Evolutionary conservation across 2,797 vertebrate genomes (phyloP).

Genomic region (Protonibea diacanthus): DNA sequence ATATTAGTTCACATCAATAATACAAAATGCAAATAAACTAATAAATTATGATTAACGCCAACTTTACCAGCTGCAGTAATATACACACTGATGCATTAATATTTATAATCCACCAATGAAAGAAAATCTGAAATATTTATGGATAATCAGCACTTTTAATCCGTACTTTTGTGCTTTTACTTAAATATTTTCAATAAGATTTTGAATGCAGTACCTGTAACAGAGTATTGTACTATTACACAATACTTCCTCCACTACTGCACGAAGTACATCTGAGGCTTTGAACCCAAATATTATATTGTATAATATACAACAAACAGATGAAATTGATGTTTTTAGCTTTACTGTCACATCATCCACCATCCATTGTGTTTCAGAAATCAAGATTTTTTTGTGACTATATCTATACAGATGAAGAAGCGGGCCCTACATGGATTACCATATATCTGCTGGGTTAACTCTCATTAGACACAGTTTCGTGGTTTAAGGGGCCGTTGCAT

Average conservation of each 20-base stretch:
- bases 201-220: too few species aligned
- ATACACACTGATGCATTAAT: too few species aligned
- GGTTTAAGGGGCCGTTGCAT: constrained; percentile 10
- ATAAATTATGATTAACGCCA: too few species aligned
- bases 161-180: too few species aligned
- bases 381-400: neutral
- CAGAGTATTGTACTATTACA: too few species aligned
- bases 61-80: too few species aligned
- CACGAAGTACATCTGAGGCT: neutral
- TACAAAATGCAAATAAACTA: too few species aligned
- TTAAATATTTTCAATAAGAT: too few species aligned
- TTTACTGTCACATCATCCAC: neutral
- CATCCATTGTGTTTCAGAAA: neutral
- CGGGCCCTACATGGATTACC: neutral
- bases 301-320: neutral
- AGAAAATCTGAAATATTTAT: neutral
- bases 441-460: constrained; percentile 3
- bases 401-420: neutral
- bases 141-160: neutral
- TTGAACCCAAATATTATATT: neutral
- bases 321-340: too few species aligned
- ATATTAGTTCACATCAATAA: too few species aligned
- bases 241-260: too few species aligned
- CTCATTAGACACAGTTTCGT: constrained; percentile 12
- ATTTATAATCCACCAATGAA: too few species aligned